Conservation (phyloP, 2,113 vertebrate species). For the Condylura cristata region DNA sequence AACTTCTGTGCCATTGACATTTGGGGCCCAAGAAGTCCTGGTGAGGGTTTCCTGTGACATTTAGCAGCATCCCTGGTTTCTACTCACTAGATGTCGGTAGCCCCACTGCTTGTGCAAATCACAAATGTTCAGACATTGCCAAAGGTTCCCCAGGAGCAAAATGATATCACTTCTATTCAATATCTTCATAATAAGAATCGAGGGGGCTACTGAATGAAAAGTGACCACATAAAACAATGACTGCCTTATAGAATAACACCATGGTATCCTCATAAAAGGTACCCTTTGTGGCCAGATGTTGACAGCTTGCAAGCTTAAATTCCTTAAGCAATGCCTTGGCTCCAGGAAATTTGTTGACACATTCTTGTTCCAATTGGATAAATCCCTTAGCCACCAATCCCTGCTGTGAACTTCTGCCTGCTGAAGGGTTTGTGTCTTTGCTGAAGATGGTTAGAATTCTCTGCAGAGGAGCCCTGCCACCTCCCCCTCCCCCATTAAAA, state of each 20-base stretch:
- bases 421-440: conserved; percentile 21
- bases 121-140: not conserved
- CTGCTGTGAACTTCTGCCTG: conserved; percentile 31
- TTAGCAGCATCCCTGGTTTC: not conserved
- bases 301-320: conserved; percentile 10
- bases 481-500: not conserved
- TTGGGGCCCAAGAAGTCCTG: not conserved
- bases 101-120: not conserved
- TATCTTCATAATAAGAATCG: not conserved
- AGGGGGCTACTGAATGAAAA: not conserved
- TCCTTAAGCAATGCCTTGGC: not conserved
- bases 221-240: not conserved
- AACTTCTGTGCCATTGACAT: not conserved
- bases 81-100: not conserved
- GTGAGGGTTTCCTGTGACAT: not conserved
- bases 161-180: not conserved
- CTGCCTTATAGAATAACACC: not conserved
- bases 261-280: not conserved
- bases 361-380: conserved; percentile 19
- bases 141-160: not conserved
- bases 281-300: not conserved
- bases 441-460: conserved; percentile 1
- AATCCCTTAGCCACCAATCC: conserved; percentile 43
- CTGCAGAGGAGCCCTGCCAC: not conserved
- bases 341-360: conserved; percentile 39